A percentile compares a stretch with the other conserved stretches of the same genome.
Evolutionary conservation across 2,888 invertebrate species (phyloP).

Genomic region (Terebella lapidaria): DNA sequence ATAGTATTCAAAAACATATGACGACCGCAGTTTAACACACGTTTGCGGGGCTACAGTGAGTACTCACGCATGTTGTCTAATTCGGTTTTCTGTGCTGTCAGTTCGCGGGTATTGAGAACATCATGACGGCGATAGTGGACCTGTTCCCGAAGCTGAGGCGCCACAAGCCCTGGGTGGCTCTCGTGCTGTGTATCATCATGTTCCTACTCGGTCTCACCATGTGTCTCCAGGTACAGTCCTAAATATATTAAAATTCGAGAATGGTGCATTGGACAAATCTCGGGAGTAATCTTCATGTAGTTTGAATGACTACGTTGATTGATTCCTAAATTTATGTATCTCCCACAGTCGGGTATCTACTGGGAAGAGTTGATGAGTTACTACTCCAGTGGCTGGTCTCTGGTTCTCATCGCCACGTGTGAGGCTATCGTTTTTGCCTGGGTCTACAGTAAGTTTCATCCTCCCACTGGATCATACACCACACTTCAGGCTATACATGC

Average conservation of each 20-base stretch:
- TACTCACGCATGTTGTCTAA: not conserved
- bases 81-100: conserved; percentile 4
- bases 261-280: not conserved
- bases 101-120: conserved; percentile 27
- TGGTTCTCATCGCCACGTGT: conserved; percentile 26
- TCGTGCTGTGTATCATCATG: conserved; percentile 12
- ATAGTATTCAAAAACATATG: no score
- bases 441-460: conserved; percentile 26
- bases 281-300: not conserved
- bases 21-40: no score
- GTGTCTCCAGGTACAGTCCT: conserved; percentile 20
- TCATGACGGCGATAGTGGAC: conserved; percentile 22
- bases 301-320: not conserved
- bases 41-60: no score
- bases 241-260: not conserved
- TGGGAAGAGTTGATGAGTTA: conserved; percentile 28
- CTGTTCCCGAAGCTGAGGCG: conserved; percentile 11
- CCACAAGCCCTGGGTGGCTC: conserved; percentile 12
- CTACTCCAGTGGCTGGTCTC: conserved; percentile 28
- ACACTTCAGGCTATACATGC: not conserved
- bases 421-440: conserved; percentile 26
- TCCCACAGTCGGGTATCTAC: conserved; percentile 25
- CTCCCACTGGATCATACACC: not conserved
- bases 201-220: conserved; percentile 22
- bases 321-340: not conserved